A percentile compares a stretch with the other conserved stretches of the same genome.
Conservation (phyloP, 2,888 invertebrate genomes). For the Agriotes lineatus region DNA sequence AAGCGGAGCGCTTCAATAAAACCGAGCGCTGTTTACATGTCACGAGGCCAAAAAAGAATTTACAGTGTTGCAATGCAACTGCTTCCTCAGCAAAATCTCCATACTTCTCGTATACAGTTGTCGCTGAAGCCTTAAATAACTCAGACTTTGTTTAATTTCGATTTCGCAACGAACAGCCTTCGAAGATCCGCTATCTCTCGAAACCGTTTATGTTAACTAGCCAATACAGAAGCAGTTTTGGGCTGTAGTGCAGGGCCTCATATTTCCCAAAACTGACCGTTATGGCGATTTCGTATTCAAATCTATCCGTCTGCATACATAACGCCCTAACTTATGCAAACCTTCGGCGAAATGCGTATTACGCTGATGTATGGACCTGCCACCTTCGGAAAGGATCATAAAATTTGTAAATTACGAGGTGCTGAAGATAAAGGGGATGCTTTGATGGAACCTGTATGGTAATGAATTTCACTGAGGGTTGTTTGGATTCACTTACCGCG, state of each 20-base stretch:
- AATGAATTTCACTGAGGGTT: slow-evolving; percentile 34
- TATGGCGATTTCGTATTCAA: slow-evolving; percentile 50
- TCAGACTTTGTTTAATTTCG: no score
- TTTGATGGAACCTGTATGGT: slow-evolving; percentile 41
- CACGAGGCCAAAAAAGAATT: no score
- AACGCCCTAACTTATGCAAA: slow-evolving; percentile 48
- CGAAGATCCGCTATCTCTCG: neutral
- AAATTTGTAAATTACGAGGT: slow-evolving; percentile 53
- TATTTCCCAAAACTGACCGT: slow-evolving; percentile 46
- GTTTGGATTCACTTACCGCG: slow-evolving; percentile 35
- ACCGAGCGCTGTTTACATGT: no score
- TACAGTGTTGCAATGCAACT: no score
- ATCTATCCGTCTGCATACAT: slow-evolving; percentile 51
- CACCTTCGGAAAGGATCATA: slow-evolving; percentile 47
- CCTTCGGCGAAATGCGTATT: slow-evolving; percentile 48
- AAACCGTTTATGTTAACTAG: neutral
- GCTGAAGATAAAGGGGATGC: slow-evolving; percentile 46
- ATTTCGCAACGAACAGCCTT: no score
- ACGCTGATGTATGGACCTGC: slow-evolving; percentile 37
- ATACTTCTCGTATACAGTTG: no score
- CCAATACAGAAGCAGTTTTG: neutral
- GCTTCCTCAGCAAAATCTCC: no score
- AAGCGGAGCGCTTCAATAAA: no score
- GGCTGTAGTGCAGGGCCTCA: neutral
- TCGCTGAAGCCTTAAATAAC: no score